Conservation (phyloP, 2,888 invertebrate genomes). For the Euclidia mi region DNA sequence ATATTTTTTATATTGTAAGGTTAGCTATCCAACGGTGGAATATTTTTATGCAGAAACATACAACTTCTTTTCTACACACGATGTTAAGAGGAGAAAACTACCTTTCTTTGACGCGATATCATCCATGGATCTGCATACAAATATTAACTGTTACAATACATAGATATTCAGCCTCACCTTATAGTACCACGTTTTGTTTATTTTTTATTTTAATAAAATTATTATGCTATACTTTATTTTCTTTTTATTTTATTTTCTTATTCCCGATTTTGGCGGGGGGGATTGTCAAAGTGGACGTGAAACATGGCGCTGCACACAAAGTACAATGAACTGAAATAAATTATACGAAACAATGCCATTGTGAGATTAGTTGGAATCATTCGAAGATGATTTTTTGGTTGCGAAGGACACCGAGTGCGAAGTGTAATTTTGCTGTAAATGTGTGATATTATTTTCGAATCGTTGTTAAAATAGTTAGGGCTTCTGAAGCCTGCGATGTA, state of each 20-base stretch:
- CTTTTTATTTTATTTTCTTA: constrained; percentile 69
- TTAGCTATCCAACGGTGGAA: constrained; percentile 44
- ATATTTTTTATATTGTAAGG: constrained; percentile 57
- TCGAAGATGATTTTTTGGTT: constrained; percentile 68
- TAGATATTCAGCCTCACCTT: constrained; percentile 70
- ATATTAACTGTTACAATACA: constrained; percentile 60
- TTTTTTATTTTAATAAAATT: constrained; percentile 79
- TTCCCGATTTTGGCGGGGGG: constrained; percentile 78
- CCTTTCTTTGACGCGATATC: constrained; percentile 29
- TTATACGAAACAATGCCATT: constrained; percentile 74
- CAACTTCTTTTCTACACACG: constrained; percentile 16
- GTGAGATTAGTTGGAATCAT: constrained; percentile 71
- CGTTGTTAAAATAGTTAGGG: constrained; percentile 80
- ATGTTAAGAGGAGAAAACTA: constrained; percentile 13
- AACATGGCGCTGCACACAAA: constrained; percentile 85
- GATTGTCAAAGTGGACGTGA: constrained; percentile 87
- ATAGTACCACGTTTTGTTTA: constrained; percentile 67
- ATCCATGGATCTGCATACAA: constrained; percentile 60
- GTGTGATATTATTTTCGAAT: constrained; percentile 88
- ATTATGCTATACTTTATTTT: constrained; percentile 68
- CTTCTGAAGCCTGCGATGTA: constrained; percentile 88
- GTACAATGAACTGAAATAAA: constrained; percentile 75
- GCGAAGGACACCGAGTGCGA: constrained; percentile 80
- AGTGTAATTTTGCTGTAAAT: constrained; percentile 85
- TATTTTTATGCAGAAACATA: constrained; percentile 62